A percentile compares a stretch with the other conserved stretches of the same genome.
phyloP scores from a whole-genome alignment of 2,888 invertebrate species.

The Clistopyga incitator region DNA sequence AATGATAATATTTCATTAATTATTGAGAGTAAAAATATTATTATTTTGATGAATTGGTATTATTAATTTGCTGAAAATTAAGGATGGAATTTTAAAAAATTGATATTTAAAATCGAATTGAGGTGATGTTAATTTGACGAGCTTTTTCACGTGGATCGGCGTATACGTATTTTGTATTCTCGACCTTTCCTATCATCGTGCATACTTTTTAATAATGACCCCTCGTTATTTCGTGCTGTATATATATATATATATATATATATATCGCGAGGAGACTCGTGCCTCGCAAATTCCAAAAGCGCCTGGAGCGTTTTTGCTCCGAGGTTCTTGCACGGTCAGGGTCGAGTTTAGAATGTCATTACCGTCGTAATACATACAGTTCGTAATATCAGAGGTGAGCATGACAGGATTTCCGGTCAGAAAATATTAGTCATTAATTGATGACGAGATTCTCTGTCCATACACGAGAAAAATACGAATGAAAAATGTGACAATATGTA shows the following conservation, averaged over 20 bases:
- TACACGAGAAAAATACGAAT: background rate
- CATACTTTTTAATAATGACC: slow-evolving; percentile 7
- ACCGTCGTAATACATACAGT: background rate
- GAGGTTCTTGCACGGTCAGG: slow-evolving; percentile 31
- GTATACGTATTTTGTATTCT: background rate
- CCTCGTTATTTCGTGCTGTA: background rate
- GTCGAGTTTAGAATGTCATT: slow-evolving; percentile 17
- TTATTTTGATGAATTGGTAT: no score
- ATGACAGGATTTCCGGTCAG: slow-evolving; percentile 27
- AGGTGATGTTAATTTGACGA: background rate
- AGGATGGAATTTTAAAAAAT: no score
- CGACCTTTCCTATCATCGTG: background rate
- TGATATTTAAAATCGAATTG: no score
- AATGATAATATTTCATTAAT: no score
- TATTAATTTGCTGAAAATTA: no score
- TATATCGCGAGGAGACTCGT: slow-evolving; percentile 4
- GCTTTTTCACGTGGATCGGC: no score
- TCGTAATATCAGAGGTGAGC: background rate
- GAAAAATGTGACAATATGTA: background rate
- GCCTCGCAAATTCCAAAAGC: slow-evolving; percentile 23
- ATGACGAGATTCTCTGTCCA: background rate
- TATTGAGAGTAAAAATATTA: no score
- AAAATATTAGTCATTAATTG: slow-evolving; percentile 30
- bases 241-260: slow-evolving; percentile 14
- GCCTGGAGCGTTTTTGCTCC: slow-evolving; percentile 5